Percentiles rank a stretch among this genome's conserved stretches.
Conservation (phyloP, 1,140 invertebrate genomes). For the Colletes gigas region DNA sequence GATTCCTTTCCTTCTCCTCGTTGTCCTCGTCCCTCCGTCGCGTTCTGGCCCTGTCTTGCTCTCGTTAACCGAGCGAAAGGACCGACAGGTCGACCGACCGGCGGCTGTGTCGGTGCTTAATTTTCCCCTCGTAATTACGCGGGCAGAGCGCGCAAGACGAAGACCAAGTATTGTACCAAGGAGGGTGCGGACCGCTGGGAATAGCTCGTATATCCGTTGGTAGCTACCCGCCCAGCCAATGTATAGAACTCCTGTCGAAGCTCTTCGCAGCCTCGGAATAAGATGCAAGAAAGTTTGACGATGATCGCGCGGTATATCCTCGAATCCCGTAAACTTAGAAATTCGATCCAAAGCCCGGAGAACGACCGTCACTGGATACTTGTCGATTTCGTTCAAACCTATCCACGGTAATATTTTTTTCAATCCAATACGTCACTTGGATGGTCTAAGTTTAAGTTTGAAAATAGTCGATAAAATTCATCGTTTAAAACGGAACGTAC, state of each 20-base stretch:
- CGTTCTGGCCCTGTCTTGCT: conserved; percentile 38
- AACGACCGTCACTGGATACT: no score
- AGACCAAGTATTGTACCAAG: conserved; percentile 66
- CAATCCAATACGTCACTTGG: no score
- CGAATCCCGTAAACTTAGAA: neutral
- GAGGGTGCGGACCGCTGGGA: conserved; percentile 62
- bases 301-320: conserved; percentile 39
- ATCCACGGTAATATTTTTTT: no score
- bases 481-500: no score
- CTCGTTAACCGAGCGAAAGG: conserved; percentile 73
- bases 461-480: no score
- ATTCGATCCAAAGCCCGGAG: neutral
- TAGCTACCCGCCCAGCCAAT: conserved; percentile 61
- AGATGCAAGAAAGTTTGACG: conserved; percentile 44
- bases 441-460: no score
- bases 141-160: conserved; percentile 68
- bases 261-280: conserved; percentile 36
- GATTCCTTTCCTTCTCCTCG: conserved; percentile 68
- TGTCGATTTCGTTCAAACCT: neutral
- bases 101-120: conserved; percentile 80
- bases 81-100: conserved; percentile 75
- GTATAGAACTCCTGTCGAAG: conserved; percentile 61
- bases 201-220: conserved; percentile 61
- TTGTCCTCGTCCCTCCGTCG: conserved; percentile 56
- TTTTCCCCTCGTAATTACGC: conserved; percentile 80